Percentiles rank a stretch among this genome's conserved stretches.
These are phyloP conservation scores for Coenonympha arcania DNA, from an alignment of 2,888 invertebrate genomes.

Conservation along the genomic window DNA sequence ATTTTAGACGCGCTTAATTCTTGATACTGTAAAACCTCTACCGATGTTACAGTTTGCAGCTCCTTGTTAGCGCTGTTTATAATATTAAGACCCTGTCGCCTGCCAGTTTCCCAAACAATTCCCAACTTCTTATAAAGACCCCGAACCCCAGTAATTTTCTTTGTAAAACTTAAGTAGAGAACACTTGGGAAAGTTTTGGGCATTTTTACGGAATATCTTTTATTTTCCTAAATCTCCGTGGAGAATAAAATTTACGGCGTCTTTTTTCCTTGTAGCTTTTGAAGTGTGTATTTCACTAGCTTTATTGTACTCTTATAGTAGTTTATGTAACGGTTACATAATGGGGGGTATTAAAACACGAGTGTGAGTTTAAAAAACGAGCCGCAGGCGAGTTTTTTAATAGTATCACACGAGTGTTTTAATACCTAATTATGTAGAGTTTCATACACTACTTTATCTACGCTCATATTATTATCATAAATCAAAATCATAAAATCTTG, in stretches of 20 bases:
- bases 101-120: conserved; percentile 28
- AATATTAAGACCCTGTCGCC: conserved; percentile 38
- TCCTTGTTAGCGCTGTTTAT: conserved; percentile 28
- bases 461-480: too few relatives aligned
- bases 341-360: too few relatives aligned
- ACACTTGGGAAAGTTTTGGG: conserved; percentile 41
- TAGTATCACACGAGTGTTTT: too few relatives aligned
- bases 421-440: too few relatives aligned
- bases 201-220: conserved; percentile 45
- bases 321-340: too few relatives aligned
- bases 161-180: conserved; percentile 51
- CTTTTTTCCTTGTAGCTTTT: neutral
- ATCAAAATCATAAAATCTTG: too few relatives aligned
- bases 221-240: conserved; percentile 50
- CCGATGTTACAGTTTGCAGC: conserved; percentile 1
- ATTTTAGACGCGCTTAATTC: neutral
- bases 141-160: conserved; percentile 54
- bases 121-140: conserved; percentile 54
- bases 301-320: neutral
- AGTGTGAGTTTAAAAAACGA: too few relatives aligned
- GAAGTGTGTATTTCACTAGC: neutral
- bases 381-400: too few relatives aligned
- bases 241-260: conserved; percentile 47
- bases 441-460: too few relatives aligned
- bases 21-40: neutral